Conservation (phyloP, 2,113 vertebrate genomes). For the Alosa alosa region DNA sequence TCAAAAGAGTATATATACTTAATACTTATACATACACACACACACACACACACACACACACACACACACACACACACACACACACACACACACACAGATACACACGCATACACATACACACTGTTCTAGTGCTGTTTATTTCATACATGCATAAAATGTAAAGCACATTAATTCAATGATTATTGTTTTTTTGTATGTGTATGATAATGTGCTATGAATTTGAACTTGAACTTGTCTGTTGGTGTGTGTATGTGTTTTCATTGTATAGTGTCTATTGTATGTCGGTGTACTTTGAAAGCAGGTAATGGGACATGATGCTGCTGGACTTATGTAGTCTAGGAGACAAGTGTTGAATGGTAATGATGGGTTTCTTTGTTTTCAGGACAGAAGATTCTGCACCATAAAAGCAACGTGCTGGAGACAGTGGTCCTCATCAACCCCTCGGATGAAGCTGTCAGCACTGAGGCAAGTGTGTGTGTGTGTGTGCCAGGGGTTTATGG, state of each 20-base stretch:
- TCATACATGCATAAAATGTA: no score
- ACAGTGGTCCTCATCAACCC: constrained; percentile 97
- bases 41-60: not conserved
- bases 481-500: not conserved
- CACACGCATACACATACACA: not conserved
- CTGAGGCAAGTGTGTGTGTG: constrained; percentile 75
- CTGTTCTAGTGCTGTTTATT: no score
- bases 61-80: not conserved
- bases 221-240: not conserved
- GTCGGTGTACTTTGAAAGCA: not conserved
- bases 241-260: not conserved
- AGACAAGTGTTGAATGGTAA: not conserved
- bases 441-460: constrained; percentile 93
- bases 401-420: constrained; percentile 91
- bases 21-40: not conserved
- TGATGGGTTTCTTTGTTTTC: constrained; percentile 36
- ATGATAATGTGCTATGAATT: not conserved
- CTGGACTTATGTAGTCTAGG: not conserved
- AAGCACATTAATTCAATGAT: no score
- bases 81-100: not conserved
- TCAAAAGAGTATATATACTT: no score
- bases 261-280: not conserved
- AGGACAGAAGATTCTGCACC: constrained; percentile 98
- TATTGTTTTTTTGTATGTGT: not conserved
- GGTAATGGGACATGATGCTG: not conserved